Base-by-base conservation (phyloP, 2,113 vertebrate species). In the Sialia sialis region DNA sequence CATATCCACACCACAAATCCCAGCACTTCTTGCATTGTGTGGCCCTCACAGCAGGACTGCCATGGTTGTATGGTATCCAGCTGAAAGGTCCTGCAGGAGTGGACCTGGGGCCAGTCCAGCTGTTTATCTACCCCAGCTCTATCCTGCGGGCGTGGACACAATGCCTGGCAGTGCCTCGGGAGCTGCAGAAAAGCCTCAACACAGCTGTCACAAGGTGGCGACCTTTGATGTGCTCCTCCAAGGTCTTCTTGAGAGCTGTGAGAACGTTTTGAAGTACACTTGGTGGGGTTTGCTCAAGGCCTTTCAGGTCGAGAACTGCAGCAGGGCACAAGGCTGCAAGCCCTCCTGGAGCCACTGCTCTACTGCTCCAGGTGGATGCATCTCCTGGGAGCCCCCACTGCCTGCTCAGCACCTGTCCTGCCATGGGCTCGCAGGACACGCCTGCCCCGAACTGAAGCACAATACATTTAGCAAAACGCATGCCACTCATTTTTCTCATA, bases 191-290 rank as follows among this genome's bases (percentile, higher is more conserved):
- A 32, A 60, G 64, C 13, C 77, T 23, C 55, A 29, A 21, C 0
- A 16, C 18, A 29, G 84, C 2, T n/a, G 84, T 85, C 95, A 93
- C 94, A 62, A 95, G 94, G 78, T 95, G 95, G 95, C 89, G 75
- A 95, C 59, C 84, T 63, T 43, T 36, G 67, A 95, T 20, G 22
- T 9, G 5, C 25, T 64, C 66, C 51, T 26, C 58, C 46, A 7
- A 79, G 38, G 22, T 26, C n/a, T 16, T 56, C 39, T 21, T 15
- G 34, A 4, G 13, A 4, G 13, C 4, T n/a, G 29, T 2, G 9
- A 58, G 29, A 29, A 19, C 34, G 13, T 32, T 30, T 30, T 10
- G 38, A 46, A 4, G 8, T 30, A 3, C 21, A 43, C 25, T 18
- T 16, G 11, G 32, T n/a, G 34, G 41, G 13, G 9, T 34, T 76